These are phyloP conservation scores for Sus cebifrons DNA, from an alignment of 2,797 vertebrate species.

Conservation along the genomic window DNA sequence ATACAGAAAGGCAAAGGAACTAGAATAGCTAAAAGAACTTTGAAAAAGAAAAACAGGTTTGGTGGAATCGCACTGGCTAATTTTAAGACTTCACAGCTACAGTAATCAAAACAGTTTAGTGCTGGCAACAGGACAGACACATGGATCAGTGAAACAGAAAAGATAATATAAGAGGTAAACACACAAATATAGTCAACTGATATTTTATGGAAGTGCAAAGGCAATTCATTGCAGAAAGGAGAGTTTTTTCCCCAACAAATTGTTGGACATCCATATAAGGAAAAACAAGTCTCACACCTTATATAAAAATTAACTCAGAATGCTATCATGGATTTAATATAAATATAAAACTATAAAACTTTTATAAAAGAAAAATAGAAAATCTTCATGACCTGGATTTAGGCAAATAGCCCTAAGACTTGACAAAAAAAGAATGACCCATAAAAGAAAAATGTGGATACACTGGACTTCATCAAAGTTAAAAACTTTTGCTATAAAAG, in stretches of 20 bases:
- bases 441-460: slow-evolving; percentile 18
- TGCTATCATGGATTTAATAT: neutral
- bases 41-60: neutral
- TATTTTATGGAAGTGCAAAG: neutral
- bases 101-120: slow-evolving; percentile 3
- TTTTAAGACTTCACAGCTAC: slow-evolving; percentile 52
- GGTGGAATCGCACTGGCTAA: neutral
- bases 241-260: neutral
- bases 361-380: slow-evolving; percentile 30
- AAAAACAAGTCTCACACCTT: neutral
- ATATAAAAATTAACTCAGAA: slow-evolving; percentile 41
- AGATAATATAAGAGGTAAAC: neutral
- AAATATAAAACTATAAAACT: slow-evolving; percentile 28
- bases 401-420: slow-evolving; percentile 27
- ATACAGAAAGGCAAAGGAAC: neutral
- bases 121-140: neutral
- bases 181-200: neutral
- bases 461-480: slow-evolving; percentile 12
- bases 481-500: neutral
- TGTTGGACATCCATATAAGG: neutral
- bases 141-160: neutral
- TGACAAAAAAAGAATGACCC: neutral
- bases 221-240: neutral
- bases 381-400: neutral
- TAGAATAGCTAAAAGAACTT: slow-evolving; percentile 36